Evolutionary conservation across 2,888 invertebrate genomes (phyloP).

Genomic region (Gisinianus flammeolus): DNA sequence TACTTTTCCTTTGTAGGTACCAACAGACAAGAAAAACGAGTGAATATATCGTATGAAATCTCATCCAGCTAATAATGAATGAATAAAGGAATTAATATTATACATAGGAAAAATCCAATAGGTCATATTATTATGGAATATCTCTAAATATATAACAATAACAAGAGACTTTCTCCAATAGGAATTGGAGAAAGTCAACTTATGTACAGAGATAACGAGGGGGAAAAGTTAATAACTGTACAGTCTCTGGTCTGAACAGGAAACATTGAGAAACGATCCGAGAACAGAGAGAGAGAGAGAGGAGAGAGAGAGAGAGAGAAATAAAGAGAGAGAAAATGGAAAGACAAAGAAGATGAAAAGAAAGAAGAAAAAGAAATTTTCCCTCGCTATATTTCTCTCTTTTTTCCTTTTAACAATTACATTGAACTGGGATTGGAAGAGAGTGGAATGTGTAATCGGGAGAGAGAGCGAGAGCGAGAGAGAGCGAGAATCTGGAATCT

Average conservation of each 20-base stretch:
- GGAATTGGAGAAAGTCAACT: background rate
- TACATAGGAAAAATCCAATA: no score
- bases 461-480: constrained; percentile 12
- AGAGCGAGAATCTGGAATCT: constrained; percentile 2
- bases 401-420: background rate
- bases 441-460: background rate
- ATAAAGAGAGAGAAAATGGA: background rate
- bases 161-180: no score
- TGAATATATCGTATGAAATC: no score
- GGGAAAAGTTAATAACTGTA: background rate
- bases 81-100: no score
- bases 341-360: constrained; percentile 6
- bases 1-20: background rate
- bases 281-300: background rate
- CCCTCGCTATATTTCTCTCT: background rate
- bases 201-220: background rate
- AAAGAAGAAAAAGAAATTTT: background rate
- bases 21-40: background rate
- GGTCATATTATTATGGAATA: no score
- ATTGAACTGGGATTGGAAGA: background rate
- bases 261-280: background rate
- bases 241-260: background rate
- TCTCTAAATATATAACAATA: no score
- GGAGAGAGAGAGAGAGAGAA: background rate
- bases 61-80: no score